These are phyloP conservation scores for Suillia variegata DNA, from an alignment of 2,888 invertebrate species.

Conservation along the genomic window DNA sequence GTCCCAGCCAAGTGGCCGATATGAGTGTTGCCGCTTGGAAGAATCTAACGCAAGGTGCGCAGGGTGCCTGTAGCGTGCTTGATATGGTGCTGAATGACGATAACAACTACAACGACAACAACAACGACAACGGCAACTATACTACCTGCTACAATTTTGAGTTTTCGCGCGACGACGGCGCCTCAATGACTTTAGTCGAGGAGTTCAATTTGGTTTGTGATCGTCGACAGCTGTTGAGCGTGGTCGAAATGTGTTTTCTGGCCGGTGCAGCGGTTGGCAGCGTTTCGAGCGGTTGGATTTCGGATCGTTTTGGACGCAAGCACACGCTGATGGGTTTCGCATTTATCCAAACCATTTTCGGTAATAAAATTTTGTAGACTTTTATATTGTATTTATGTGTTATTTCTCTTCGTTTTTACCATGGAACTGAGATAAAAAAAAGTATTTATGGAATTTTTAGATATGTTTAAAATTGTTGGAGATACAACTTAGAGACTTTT, in stretches of 20 bases:
- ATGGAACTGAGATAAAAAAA: too few species aligned
- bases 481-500: too few species aligned
- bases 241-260: constrained; percentile 70
- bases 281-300: constrained; percentile 69
- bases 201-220: constrained; percentile 69
- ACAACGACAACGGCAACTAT: constrained; percentile 34
- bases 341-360: constrained; percentile 64
- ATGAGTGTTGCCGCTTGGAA: constrained; percentile 63
- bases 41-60: constrained; percentile 64
- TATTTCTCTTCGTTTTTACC: too few species aligned
- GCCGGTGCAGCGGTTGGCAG: constrained; percentile 70
- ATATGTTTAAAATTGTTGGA: too few species aligned
- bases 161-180: constrained; percentile 47
- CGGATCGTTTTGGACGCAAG: constrained; percentile 71
- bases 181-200: constrained; percentile 64
- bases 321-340: constrained; percentile 67
- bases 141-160: constrained; percentile 59
- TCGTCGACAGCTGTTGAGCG: constrained; percentile 63
- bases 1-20: constrained; percentile 59
- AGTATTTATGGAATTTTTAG: too few species aligned
- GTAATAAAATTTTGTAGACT: constrained; percentile 41
- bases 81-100: constrained; percentile 37
- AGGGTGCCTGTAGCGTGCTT: constrained; percentile 61
- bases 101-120: constrained; percentile 32
- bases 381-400: background rate